Conservation (phyloP, 2,888 invertebrate genomes). For the Andricus quercusramuli region DNA sequence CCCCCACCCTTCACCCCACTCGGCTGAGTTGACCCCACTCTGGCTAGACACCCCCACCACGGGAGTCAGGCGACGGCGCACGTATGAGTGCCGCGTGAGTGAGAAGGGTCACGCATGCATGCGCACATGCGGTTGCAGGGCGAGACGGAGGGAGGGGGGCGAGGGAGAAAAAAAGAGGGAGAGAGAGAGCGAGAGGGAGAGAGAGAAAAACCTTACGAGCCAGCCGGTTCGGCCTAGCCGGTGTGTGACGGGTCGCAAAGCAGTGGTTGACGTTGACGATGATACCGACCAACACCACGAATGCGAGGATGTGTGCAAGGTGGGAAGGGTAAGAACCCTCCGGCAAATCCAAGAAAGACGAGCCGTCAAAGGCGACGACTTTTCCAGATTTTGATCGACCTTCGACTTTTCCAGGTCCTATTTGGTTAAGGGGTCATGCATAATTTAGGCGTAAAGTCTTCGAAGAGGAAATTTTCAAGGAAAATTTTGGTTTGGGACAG, state of each 20-base stretch:
- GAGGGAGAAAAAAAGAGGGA: constrained; percentile 23
- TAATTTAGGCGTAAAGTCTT: too few species aligned
- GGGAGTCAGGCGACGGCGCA: constrained; percentile 52
- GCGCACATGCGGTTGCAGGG: constrained; percentile 38
- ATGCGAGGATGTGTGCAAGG: background rate
- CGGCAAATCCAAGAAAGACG: background rate
- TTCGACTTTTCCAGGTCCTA: background rate
- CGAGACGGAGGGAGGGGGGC: background rate
- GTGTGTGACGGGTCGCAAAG: constrained; percentile 38
- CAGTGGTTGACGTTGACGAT: constrained; percentile 32
- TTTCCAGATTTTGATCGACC: background rate
- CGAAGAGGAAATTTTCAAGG: too few species aligned
- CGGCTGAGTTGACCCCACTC: constrained; percentile 40
- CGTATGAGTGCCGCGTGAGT: constrained; percentile 48
- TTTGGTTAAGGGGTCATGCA: too few species aligned
- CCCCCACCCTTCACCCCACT: constrained; percentile 42
- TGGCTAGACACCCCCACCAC: constrained; percentile 52
- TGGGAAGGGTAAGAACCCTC: background rate
- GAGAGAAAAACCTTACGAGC: background rate
- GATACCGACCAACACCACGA: constrained; percentile 29
- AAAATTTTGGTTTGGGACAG: too few species aligned
- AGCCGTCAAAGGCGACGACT: background rate
- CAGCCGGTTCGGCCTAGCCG: constrained; percentile 38
- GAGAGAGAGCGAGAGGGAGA: constrained; percentile 22
- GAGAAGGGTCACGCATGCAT: constrained; percentile 38